Evolutionary conservation across 2,113 vertebrate genomes (phyloP).

Genomic region (Albula goreensis): DNA sequence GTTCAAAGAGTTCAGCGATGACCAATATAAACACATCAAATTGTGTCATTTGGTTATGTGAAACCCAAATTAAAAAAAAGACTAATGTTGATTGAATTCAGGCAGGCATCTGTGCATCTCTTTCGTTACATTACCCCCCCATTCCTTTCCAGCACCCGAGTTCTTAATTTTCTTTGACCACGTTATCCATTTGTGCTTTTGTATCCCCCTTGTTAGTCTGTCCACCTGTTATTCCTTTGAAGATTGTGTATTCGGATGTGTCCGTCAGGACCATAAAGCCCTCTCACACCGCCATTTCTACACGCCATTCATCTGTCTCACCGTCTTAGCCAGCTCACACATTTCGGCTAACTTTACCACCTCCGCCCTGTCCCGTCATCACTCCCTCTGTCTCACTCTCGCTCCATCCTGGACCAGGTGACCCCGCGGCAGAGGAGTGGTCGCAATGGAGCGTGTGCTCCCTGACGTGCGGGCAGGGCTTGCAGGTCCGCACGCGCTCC

Average conservation of each 20-base stretch:
- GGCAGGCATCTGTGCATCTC: background rate
- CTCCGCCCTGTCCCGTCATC: background rate
- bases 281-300: background rate
- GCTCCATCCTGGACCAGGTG: constrained; percentile 68
- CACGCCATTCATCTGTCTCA: background rate
- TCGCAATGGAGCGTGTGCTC: constrained; percentile 98
- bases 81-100: background rate
- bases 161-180: background rate
- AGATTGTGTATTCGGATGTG: background rate
- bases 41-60: background rate
- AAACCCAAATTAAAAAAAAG: background rate
- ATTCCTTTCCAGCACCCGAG: background rate
- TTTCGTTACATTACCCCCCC: background rate
- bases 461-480: constrained; percentile 93
- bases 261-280: too few relatives aligned
- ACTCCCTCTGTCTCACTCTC: constrained; percentile 10
- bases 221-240: background rate
- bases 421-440: constrained; percentile 95
- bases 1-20: too few relatives aligned
- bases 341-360: background rate
- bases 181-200: background rate
- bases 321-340: background rate
- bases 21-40: background rate
- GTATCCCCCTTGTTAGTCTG: background rate
- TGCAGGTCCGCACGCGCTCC: constrained; percentile 93